Conservation (phyloP, 1,140 invertebrate species). For the Charaxes varanes region DNA sequence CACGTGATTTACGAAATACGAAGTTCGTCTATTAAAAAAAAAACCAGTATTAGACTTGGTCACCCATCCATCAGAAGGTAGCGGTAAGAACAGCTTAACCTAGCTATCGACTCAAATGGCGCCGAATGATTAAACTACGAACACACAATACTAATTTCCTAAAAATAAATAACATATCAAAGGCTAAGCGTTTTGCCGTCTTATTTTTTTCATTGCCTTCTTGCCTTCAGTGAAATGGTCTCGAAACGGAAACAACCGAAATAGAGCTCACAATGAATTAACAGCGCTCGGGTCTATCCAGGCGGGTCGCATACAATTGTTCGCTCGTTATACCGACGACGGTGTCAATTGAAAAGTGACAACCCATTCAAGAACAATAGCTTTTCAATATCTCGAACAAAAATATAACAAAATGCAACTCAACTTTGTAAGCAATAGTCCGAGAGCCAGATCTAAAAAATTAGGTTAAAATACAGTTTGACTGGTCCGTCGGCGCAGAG, state of each 20-base stretch:
- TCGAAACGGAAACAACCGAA: constrained; percentile 9
- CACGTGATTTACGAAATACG: too few relatives aligned
- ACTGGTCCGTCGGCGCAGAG: too few relatives aligned
- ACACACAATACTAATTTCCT: too few relatives aligned
- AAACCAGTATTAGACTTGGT: too few relatives aligned
- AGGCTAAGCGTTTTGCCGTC: not conserved
- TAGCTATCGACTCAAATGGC: too few relatives aligned
- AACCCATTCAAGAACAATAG: constrained; percentile 22
- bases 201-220: not conserved
- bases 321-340: constrained; percentile 9
- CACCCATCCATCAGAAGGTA: too few relatives aligned
- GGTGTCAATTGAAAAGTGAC: constrained; percentile 24
- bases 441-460: not conserved
- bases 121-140: too few relatives aligned
- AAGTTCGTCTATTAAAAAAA: too few relatives aligned
- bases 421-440: constrained; percentile 16
- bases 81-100: too few relatives aligned
- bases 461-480: not conserved
- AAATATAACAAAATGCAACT: constrained; percentile 25
- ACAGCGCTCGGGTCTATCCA: constrained; percentile 18
- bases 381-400: constrained; percentile 28
- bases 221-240: constrained; percentile 1
- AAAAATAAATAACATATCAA: too few relatives aligned
- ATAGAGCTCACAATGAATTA: constrained; percentile 14
- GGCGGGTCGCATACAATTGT: constrained; percentile 16